Evolutionary conservation across 1,140 invertebrate species (phyloP).

Genomic region (Hylaeus anthracinus): DNA sequence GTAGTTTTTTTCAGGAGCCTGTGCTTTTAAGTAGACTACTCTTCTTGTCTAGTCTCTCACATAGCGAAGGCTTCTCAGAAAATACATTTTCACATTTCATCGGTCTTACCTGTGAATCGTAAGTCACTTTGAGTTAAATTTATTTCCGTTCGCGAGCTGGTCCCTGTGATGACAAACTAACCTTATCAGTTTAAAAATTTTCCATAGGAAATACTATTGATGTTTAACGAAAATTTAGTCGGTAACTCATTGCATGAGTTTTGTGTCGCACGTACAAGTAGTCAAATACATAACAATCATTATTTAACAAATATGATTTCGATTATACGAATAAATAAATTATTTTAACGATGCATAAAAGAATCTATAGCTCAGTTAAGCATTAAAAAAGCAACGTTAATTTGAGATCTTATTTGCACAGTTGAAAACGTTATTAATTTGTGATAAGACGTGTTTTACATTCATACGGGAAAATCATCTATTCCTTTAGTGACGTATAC

Average conservation of each 20-base stretch:
- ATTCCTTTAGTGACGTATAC: neutral
- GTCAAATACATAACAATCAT: neutral
- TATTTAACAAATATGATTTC: neutral
- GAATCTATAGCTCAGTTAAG: neutral
- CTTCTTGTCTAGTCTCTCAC: neutral
- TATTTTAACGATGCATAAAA: neutral
- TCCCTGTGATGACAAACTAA: neutral
- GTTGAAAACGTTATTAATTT: neutral
- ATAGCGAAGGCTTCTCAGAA: neutral
- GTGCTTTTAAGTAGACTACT: conserved; percentile 3
- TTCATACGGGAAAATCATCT: neutral
- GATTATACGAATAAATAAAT: neutral
- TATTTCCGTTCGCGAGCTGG: neutral
- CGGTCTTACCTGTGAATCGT: neutral
- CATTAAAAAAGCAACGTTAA: conserved; percentile 1
- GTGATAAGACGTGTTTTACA: neutral
- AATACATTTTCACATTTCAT: neutral
- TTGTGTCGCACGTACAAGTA: neutral
- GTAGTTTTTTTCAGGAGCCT: conserved; percentile 28
- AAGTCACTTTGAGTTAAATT: conserved; percentile 2
- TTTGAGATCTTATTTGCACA: neutral
- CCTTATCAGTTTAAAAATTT: neutral
- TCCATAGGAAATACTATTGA: neutral
- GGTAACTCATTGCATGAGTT: no score
- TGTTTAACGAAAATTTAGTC: neutral